phyloP scores from a whole-genome alignment of 2,888 invertebrate genomes.

The Athrips mouffetella region DNA sequence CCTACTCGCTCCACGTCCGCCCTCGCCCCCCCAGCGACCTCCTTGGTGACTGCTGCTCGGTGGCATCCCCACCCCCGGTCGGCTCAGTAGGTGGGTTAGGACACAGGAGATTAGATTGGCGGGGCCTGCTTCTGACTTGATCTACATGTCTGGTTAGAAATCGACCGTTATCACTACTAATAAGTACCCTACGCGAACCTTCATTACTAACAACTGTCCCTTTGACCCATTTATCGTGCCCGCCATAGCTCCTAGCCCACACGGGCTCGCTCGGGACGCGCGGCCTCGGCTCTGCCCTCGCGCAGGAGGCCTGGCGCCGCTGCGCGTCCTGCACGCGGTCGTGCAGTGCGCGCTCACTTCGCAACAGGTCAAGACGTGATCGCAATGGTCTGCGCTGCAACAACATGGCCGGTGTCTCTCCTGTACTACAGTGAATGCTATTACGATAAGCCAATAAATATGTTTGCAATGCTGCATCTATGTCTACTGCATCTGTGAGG shows the following conservation, averaged over 20 bases:
- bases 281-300: not conserved
- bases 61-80: too few relatives aligned
- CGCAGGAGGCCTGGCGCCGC: constrained; percentile 1
- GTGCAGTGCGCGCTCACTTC: not conserved
- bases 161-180: too few relatives aligned
- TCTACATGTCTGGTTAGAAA: too few relatives aligned
- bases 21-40: too few relatives aligned
- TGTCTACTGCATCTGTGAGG: too few relatives aligned
- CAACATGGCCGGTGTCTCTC: constrained; percentile 18
- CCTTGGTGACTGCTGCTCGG: too few relatives aligned
- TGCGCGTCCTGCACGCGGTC: not conserved
- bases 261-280: constrained; percentile 9
- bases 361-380: constrained; percentile 12
- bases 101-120: too few relatives aligned
- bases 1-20: too few relatives aligned
- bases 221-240: constrained; percentile 15
- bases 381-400: constrained; percentile 11
- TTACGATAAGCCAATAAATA: constrained; percentile 21
- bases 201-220: not conserved
- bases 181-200: too few relatives aligned
- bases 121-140: too few relatives aligned
- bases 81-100: too few relatives aligned
- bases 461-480: constrained; percentile 20
- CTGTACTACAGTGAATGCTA: constrained; percentile 16
- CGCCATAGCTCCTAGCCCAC: constrained; percentile 12